Evolutionary conservation across 1,140 invertebrate species (phyloP).

Genomic region (Drosophila saltans): DNA sequence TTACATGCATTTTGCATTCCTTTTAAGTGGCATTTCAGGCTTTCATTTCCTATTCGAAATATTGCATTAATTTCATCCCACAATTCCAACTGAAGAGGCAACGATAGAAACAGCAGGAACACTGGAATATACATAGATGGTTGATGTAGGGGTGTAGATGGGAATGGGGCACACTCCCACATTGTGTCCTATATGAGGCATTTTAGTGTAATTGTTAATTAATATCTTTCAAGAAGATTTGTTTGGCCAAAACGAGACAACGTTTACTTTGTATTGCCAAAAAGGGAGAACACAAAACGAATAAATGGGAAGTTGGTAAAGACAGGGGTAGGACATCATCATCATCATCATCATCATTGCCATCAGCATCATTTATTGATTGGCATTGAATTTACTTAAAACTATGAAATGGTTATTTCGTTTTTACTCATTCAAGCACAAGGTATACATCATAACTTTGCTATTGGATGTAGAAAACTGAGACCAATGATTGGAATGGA

Average conservation of each 20-base stretch:
- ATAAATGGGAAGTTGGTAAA: constrained; percentile 6
- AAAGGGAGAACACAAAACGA: constrained; percentile 14
- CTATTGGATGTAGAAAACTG: neutral
- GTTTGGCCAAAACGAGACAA: constrained; percentile 30
- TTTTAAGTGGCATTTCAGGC: constrained; percentile 39
- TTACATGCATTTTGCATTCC: constrained; percentile 59
- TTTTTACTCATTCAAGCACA: neutral
- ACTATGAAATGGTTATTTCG: neutral
- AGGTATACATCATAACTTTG: neutral
- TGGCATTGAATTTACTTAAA: constrained; percentile 9
- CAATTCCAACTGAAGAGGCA: neutral
- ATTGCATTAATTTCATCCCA: constrained; percentile 19
- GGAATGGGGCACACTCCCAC: neutral
- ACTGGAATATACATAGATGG: too few relatives aligned
- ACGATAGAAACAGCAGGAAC: too few relatives aligned
- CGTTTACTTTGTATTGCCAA: constrained; percentile 1
- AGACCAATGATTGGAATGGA: neutral
- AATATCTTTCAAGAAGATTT: constrained; percentile 70
- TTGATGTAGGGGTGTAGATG: neutral
- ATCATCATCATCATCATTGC: neutral
- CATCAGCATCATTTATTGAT: constrained; percentile 1
- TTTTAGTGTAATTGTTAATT: constrained; percentile 80
- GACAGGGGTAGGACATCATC: neutral
- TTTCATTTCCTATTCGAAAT: neutral
- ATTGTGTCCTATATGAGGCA: constrained; percentile 45